phyloP scores from a whole-genome alignment of 2,888 invertebrate species.

The Atherix ibis region DNA sequence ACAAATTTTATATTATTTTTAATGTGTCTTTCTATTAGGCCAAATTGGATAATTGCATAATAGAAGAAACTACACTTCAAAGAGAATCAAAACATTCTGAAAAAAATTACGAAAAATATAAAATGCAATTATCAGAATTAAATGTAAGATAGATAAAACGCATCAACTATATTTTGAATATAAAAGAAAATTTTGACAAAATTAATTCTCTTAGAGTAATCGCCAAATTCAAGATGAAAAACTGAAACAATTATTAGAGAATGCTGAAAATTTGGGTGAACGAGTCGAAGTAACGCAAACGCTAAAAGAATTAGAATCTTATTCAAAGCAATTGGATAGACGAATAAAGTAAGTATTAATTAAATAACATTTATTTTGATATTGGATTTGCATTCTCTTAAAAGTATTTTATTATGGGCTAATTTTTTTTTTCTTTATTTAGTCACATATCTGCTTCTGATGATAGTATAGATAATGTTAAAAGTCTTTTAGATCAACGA shows the following conservation, averaged over 20 bases:
- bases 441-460: conserved; percentile 19
- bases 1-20: too few relatives aligned
- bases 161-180: conserved; percentile 11
- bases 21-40: too few relatives aligned
- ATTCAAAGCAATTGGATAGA: conserved; percentile 23
- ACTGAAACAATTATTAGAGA: not conserved
- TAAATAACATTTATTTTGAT: not conserved
- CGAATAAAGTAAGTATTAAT: conserved; percentile 14
- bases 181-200: conserved; percentile 30
- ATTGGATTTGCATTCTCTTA: conserved; percentile 4
- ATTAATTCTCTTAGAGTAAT: conserved; percentile 12
- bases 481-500: conserved; percentile 32
- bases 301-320: conserved; percentile 28
- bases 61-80: too few relatives aligned
- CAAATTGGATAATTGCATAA: too few relatives aligned
- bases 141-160: too few relatives aligned
- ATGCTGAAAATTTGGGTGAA: conserved; percentile 22
- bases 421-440: too few relatives aligned
- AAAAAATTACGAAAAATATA: conserved; percentile 21
- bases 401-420: conserved; percentile 1
- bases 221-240: not conserved
- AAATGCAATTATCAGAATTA: not conserved
- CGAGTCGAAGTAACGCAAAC: conserved; percentile 24
- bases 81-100: too few relatives aligned
- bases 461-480: conserved; percentile 18